These are phyloP conservation scores for Drosophila subquinaria DNA, from an alignment of 2,888 invertebrate species.

Conservation along the genomic window DNA sequence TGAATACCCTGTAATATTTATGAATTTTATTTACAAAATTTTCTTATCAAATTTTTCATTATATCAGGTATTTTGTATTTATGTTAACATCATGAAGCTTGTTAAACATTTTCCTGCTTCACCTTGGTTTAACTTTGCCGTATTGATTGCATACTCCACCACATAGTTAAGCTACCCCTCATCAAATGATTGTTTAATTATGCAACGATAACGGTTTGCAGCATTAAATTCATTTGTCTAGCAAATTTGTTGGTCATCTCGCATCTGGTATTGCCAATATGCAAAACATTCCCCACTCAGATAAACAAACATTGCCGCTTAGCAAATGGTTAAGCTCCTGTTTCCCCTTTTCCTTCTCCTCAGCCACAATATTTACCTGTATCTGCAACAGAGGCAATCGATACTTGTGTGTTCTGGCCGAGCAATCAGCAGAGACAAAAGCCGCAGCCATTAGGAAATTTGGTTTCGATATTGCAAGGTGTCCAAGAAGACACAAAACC, in stretches of 20 bases:
- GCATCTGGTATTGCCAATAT: slow-evolving; percentile 47
- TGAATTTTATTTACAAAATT: too few relatives aligned
- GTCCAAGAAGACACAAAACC: background rate
- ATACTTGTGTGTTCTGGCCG: slow-evolving; percentile 32
- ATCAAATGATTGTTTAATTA: background rate
- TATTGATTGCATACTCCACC: background rate
- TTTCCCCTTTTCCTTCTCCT: background rate
- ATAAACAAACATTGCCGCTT: slow-evolving; percentile 55
- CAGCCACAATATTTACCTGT: slow-evolving; percentile 27
- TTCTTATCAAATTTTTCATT: too few relatives aligned
- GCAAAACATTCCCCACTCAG: slow-evolving; percentile 63
- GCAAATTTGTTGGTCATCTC: slow-evolving; percentile 55
- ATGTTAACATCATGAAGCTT: too few relatives aligned
- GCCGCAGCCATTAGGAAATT: slow-evolving; percentile 40
- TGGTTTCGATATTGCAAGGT: background rate
- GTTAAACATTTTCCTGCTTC: too few relatives aligned
- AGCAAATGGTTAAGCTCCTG: slow-evolving; percentile 17
- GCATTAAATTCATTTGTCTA: slow-evolving; percentile 45
- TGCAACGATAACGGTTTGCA: slow-evolving; percentile 19
- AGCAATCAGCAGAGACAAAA: slow-evolving; percentile 29
- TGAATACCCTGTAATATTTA: too few relatives aligned
- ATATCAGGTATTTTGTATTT: too few relatives aligned
- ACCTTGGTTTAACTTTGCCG: too few relatives aligned
- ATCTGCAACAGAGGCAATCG: slow-evolving; percentile 36
- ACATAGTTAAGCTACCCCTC: background rate